Conservation (phyloP, 2,113 vertebrate species). For the Thinocorus orbignyianus region DNA sequence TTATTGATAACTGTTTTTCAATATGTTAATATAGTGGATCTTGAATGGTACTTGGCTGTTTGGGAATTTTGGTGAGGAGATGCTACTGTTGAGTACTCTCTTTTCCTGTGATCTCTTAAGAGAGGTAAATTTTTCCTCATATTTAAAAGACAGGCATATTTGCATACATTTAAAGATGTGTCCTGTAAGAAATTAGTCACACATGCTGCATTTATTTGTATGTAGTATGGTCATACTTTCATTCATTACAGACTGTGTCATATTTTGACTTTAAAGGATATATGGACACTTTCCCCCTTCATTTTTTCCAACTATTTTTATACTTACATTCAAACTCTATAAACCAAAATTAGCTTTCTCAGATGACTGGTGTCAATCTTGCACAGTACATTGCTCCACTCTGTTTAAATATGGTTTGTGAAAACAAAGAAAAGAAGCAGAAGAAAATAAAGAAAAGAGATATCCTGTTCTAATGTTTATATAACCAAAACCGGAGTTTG, state of each 20-base stretch:
- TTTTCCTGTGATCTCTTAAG: neutral
- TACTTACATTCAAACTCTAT: neutral
- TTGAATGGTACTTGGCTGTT: neutral
- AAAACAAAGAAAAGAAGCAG: neutral
- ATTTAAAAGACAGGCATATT: neutral
- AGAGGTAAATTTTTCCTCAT: neutral
- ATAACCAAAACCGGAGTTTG: neutral
- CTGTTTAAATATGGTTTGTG: neutral
- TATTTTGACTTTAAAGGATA: neutral
- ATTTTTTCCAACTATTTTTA: neutral
- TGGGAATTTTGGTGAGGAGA: neutral
- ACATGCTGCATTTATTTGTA: neutral
- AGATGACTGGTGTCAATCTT: neutral
- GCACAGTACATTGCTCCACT: neutral
- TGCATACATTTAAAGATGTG: neutral
- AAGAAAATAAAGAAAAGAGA: neutral
- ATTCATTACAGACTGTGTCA: neutral
- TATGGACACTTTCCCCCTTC: neutral
- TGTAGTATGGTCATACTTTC: accelerated
- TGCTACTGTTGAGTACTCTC: neutral
- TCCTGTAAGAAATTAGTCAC: neutral
- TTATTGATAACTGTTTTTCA: neutral
- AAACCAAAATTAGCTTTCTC: neutral
- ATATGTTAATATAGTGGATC: neutral
- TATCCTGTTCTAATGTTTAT: neutral